Percentiles rank a stretch among this genome's conserved stretches.
Conservation (phyloP, 2,797 vertebrate species). For the Phataginus tetradactyla region DNA sequence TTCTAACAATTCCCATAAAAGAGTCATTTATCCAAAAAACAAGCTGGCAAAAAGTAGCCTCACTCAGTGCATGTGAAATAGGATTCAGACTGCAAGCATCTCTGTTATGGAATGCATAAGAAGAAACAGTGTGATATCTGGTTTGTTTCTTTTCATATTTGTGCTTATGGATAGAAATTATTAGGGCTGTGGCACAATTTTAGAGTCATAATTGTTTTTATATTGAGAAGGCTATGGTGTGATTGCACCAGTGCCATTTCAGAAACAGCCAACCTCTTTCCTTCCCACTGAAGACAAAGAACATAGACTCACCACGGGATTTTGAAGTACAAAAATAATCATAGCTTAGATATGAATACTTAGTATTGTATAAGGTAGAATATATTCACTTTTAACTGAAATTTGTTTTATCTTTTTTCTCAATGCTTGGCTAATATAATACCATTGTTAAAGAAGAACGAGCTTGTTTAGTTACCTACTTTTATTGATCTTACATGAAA, state of each 20-base stretch:
- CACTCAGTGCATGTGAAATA: not conserved
- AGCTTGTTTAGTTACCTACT: not conserved
- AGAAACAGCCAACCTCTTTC: not conserved
- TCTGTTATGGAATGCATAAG: not conserved
- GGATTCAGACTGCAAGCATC: not conserved
- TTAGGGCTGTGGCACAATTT: not conserved
- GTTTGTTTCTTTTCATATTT: not conserved
- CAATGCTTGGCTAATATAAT: not conserved
- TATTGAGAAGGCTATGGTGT: not conserved
- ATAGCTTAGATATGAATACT: not conserved
- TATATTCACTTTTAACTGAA: not conserved
- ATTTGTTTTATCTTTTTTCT: not conserved
- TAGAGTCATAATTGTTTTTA: not conserved
- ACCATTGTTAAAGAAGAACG: not conserved
- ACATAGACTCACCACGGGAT: not conserved
- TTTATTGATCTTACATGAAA: not conserved
- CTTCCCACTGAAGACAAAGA: not conserved
- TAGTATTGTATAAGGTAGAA: not conserved
- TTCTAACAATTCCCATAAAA: not conserved
- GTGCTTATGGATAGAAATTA: not conserved
- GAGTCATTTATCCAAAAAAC: not conserved
- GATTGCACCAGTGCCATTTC: rapidly evolving
- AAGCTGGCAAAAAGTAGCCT: not conserved
- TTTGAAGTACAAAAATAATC: not conserved
- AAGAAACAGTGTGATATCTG: not conserved